Conservation (phyloP, 2,113 vertebrate species). For the Cephalophus harveyi region DNA sequence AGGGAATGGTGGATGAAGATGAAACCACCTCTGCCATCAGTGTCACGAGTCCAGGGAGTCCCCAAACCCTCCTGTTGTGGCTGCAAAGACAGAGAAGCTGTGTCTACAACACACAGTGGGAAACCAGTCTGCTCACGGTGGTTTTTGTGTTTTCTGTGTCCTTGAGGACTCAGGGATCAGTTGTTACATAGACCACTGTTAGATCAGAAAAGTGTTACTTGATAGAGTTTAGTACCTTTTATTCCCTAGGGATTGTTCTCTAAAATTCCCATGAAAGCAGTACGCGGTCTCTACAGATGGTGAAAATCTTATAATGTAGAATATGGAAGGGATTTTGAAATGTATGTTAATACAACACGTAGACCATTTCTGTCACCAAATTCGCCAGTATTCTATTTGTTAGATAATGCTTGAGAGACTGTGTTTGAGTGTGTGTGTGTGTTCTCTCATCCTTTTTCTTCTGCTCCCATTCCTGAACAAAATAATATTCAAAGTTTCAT, state of each 20-base stretch:
- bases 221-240: not conserved
- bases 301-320: not conserved
- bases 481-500: not conserved
- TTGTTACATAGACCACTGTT: not conserved
- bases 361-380: not conserved
- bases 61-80: not conserved
- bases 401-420: not conserved
- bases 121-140: not conserved
- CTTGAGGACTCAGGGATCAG: not conserved
- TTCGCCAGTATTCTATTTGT: not conserved
- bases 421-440: not conserved
- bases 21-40: not conserved
- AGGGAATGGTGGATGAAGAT: not conserved
- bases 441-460: not conserved
- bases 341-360: not conserved
- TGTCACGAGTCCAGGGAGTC: not conserved
- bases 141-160: no score
- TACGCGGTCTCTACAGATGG: fast-evolving
- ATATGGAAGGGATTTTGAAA: not conserved
- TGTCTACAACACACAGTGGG: not conserved
- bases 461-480: not conserved
- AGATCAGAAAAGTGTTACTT: not conserved
- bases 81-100: not conserved
- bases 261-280: not conserved
- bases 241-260: not conserved